Evolutionary conservation across 2,113 vertebrate genomes (phyloP), one percentile per base, ranked within the genome.

Genomic region (Pheucticus melanocephalus): DNA sequence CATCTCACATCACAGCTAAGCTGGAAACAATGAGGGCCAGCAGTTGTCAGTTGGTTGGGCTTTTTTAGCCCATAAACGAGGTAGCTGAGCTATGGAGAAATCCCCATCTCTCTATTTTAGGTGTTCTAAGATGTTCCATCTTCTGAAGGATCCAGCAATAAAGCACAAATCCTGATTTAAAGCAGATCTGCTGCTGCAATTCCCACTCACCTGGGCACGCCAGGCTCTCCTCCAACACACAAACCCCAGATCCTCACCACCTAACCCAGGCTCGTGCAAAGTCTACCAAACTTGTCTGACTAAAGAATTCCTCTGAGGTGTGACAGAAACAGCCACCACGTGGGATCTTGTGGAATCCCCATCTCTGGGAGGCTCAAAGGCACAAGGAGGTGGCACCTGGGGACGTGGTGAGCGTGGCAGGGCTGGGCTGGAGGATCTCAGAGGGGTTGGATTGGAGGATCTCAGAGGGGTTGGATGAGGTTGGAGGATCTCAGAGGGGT

Each of bases 31-130:
- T 15, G 48, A 68, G 56, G 60, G 31, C 51, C 79, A 39, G 65
- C 71, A 25, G 59, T 35, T 1, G 1, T 25, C 12, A 3, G 63
- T 42, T 53, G 51, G 27, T 35, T 61, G 80, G 56, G 80, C 10
- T 53, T 71, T 66, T 23, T 75, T 14, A 71, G 53, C 59, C 13
- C 2, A 0, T 44, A 27, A 63, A 71, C 10, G 9, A 48, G 71
- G 77, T 54, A 68, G 86, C 63, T 92, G 9, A 85, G 75, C 91
- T 76, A 40, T 21, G 66, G 59, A 94, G 87, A 68, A 94, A 88
- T 77, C 90, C 79, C 83, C 51, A 3, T 59, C 72, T 17, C 76
- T 68, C 57, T 81, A 15, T 79, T 96, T 87, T 50, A 15, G 82
- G 73, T 87, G 12, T 30, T 39, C 5, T 44, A 10, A 57, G 76